Evolutionary conservation across 2,797 vertebrate species (phyloP).

Genomic region (Rhabdomys pumilio): DNA sequence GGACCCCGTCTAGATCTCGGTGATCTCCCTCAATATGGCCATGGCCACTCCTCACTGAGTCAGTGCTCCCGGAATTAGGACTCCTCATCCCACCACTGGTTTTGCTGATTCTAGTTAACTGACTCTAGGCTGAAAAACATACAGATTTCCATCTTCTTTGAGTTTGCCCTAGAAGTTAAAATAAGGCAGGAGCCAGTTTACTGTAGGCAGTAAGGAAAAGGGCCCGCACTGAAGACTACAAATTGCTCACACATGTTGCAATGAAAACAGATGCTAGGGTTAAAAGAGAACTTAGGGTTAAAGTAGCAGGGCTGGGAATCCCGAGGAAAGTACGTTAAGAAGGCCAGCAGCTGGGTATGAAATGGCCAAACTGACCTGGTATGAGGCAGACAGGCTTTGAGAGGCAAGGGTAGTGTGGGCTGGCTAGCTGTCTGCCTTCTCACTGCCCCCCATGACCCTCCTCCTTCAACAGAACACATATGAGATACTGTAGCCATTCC

Average conservation of each 20-base stretch:
- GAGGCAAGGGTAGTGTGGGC: not conserved
- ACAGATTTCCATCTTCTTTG: conserved; percentile 12
- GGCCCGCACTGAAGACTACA: not conserved
- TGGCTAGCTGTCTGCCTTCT: not conserved
- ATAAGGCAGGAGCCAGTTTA: not conserved
- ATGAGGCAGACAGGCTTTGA: not conserved
- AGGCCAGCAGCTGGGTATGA: not conserved
- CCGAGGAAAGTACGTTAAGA: not conserved
- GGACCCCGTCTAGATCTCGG: not conserved
- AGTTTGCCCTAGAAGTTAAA: not conserved
- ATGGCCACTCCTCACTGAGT: not conserved
- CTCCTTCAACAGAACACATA: not conserved
- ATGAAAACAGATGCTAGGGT: not conserved
- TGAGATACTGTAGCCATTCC: not conserved
- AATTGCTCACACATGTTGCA: not conserved
- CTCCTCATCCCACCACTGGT: too few relatives aligned
- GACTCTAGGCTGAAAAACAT: not conserved
- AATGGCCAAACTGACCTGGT: not conserved
- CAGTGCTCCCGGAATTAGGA: not conserved
- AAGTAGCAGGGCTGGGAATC: not conserved
- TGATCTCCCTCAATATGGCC: not conserved
- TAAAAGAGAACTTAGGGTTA: not conserved
- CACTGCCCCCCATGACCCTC: not conserved
- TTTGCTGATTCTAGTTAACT: not conserved
- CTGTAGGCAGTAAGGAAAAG: not conserved